phyloP scores from a whole-genome alignment of 2,113 vertebrate genomes.

The Nesospiza acunhae region DNA sequence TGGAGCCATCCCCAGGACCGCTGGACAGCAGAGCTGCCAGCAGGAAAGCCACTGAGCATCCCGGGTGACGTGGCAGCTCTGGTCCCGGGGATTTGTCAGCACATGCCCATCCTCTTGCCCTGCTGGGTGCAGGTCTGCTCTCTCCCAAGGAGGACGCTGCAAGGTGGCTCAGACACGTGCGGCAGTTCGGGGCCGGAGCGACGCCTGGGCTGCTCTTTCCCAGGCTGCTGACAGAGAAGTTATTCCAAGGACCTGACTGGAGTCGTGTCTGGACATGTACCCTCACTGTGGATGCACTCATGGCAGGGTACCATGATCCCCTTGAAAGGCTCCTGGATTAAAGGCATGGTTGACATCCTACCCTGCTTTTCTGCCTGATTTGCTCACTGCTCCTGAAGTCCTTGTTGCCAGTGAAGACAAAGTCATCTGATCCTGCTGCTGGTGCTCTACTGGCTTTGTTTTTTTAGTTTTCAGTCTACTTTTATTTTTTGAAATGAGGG shows the following conservation, averaged over 20 bases:
- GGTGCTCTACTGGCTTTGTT: background rate
- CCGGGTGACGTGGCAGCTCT: rapidly evolving
- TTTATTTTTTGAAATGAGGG: background rate
- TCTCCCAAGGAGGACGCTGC: rapidly evolving
- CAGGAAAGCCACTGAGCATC: background rate
- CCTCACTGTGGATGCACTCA: rapidly evolving
- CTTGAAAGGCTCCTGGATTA: background rate
- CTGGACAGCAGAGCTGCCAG: background rate
- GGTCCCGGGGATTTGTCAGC: rapidly evolving
- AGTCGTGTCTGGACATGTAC: background rate
- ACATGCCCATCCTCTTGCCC: rapidly evolving
- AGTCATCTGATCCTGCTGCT: background rate
- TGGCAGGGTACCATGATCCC: rapidly evolving
- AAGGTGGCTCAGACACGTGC: rapidly evolving
- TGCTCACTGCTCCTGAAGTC: background rate
- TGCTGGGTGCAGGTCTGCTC: background rate
- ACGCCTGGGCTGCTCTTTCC: background rate
- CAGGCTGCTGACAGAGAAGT: background rate
- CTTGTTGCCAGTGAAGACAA: background rate
- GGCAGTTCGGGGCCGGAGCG: rapidly evolving
- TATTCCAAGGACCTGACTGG: background rate
- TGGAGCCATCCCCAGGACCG: rapidly evolving
- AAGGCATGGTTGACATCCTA: rapidly evolving
- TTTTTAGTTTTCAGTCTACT: background rate
- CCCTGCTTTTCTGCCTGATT: background rate